Conservation (phyloP, 1,140 invertebrate species). For the Brachionus rotundiformis region DNA sequence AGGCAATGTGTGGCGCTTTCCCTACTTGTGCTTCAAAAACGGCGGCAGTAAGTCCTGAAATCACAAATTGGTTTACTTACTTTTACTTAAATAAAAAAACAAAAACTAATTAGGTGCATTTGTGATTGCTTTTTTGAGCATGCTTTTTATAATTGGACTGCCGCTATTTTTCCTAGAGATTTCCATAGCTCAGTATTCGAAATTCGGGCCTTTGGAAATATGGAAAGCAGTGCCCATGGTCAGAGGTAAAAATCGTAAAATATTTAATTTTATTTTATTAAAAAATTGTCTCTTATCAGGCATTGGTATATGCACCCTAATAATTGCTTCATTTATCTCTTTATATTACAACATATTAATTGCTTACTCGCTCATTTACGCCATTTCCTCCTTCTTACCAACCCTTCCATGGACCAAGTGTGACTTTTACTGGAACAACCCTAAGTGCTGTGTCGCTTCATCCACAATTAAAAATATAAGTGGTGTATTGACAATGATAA, state of each 20-base stretch:
- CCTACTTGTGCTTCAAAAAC: slow-evolving; percentile 45
- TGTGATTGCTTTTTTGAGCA: slow-evolving; percentile 71
- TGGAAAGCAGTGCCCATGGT: slow-evolving; percentile 79
- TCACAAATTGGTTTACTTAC: neutral
- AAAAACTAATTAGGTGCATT: slow-evolving; percentile 70
- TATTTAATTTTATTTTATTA: neutral
- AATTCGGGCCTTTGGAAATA: slow-evolving; percentile 75
- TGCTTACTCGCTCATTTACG: slow-evolving; percentile 52
- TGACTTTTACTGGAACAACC: slow-evolving; percentile 58
- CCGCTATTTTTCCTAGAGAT: slow-evolving; percentile 77
- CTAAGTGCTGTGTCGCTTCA: slow-evolving; percentile 24
- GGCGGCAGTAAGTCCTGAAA: slow-evolving; percentile 36
- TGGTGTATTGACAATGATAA: neutral
- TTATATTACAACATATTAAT: slow-evolving; percentile 54
- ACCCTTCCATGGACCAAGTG: slow-evolving; percentile 72
- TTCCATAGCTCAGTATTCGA: slow-evolving; percentile 76
- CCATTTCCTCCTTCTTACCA: slow-evolving; percentile 67
- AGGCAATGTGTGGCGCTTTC: slow-evolving; percentile 50
- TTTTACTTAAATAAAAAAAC: no score
- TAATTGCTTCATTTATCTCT: slow-evolving; percentile 21
- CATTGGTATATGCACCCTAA: slow-evolving; percentile 22
- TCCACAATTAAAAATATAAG: neutral
- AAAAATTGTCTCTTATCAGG: neutral
- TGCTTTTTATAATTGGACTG: slow-evolving; percentile 70
- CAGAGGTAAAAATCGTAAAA: slow-evolving; percentile 67